Evolutionary conservation across 2,888 invertebrate genomes (phyloP).

Genomic region (Eulithis prunata): DNA sequence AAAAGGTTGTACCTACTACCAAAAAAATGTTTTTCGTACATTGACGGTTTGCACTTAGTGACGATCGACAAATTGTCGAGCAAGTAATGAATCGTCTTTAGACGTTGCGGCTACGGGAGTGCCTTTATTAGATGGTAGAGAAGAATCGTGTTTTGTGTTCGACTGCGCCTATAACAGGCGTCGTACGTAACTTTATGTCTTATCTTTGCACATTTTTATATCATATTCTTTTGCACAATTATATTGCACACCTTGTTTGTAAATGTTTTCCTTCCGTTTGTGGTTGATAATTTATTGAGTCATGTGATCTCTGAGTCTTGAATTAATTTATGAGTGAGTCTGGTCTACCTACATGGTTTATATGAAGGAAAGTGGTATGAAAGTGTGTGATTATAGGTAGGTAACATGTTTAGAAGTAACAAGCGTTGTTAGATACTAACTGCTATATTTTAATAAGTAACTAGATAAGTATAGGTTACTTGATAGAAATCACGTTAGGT

Average conservation of each 20-base stretch:
- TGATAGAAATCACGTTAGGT: conserved; percentile 28
- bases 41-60: background rate
- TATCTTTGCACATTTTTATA: conserved; percentile 24
- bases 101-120: conserved; percentile 3
- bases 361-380: conserved; percentile 21
- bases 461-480: conserved; percentile 9
- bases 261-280: background rate
- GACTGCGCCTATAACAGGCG: too few relatives aligned
- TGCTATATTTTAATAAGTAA: conserved; percentile 6
- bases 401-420: conserved; percentile 1
- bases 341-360: background rate
- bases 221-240: conserved; percentile 13
- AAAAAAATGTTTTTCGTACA: too few relatives aligned
- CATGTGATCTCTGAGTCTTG: too few relatives aligned
- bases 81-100: conserved; percentile 2
- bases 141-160: conserved; percentile 1
- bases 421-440: conserved; percentile 8
- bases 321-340: background rate
- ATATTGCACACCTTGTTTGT: background rate
- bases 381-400: conserved; percentile 17
- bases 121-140: conserved; percentile 21
- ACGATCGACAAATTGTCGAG: conserved; percentile 17
- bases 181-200: background rate
- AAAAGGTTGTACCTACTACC: background rate
- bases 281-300: too few relatives aligned